Evolutionary conservation across 2,888 invertebrate species (phyloP).

Genomic region (Orchesellides sinensis): DNA sequence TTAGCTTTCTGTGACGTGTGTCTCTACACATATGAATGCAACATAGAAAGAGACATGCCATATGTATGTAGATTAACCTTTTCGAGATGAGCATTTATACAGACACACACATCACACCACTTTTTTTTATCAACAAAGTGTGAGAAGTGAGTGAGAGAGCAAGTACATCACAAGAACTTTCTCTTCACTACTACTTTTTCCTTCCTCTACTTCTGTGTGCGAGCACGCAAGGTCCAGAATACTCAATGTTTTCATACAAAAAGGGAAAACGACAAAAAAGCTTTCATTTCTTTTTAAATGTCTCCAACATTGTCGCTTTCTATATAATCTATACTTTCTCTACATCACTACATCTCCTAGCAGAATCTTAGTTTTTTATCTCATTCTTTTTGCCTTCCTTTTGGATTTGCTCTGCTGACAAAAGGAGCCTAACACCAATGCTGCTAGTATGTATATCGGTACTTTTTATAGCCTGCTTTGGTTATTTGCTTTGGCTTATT

Average conservation of each 20-base stretch:
- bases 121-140: background rate
- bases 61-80: conserved; percentile 51
- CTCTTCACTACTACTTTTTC: conserved; percentile 10
- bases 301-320: conserved; percentile 16
- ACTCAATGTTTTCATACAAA: conserved; percentile 41
- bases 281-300: conserved; percentile 22
- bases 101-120: background rate
- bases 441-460: no score
- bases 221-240: conserved; percentile 44
- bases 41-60: background rate
- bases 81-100: conserved; percentile 24
- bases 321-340: background rate
- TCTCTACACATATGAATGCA: conserved; percentile 17
- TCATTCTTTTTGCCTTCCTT: conserved; percentile 6
- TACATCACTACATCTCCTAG: background rate
- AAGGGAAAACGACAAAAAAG: conserved; percentile 1
- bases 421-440: background rate
- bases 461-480: conserved; percentile 11
- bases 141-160: conserved; percentile 7
- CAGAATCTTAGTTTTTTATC: background rate
- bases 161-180: conserved; percentile 23
- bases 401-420: background rate
- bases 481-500: conserved; percentile 9
- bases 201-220: background rate
- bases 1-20: conserved; percentile 45